These are phyloP conservation scores for Acrobasis consociella DNA, from an alignment of 2,888 invertebrate species.

Conservation along the genomic window DNA sequence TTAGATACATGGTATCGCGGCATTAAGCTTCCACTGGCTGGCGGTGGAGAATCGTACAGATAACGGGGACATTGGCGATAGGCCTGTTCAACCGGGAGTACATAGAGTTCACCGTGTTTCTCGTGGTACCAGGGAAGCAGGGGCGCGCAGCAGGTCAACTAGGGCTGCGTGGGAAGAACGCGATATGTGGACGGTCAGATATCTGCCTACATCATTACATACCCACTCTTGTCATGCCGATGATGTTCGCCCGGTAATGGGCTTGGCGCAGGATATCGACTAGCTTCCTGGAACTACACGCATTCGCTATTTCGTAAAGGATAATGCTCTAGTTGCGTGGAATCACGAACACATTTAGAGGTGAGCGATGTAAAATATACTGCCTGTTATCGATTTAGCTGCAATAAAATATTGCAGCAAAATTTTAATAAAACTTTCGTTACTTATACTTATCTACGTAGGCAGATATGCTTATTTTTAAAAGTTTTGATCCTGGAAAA, in stretches of 20 bases:
- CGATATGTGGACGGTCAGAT: conserved; percentile 25
- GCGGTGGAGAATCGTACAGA: conserved; percentile 39
- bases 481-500: no score
- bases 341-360: conserved; percentile 17
- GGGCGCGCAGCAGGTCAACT: conserved; percentile 50
- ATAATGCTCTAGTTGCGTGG: conserved; percentile 27
- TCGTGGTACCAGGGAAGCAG: conserved; percentile 41
- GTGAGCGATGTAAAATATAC: conserved; percentile 15
- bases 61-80: conserved; percentile 63
- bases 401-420: no score
- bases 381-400: neutral
- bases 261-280: conserved; percentile 37
- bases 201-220: conserved; percentile 32
- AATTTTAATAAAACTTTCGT: no score
- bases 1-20: conserved; percentile 14
- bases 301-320: conserved; percentile 38
- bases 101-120: conserved; percentile 50
- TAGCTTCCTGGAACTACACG: conserved; percentile 42
- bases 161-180: conserved; percentile 56
- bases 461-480: no score
- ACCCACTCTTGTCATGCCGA: conserved; percentile 37
- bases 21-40: conserved; percentile 40
- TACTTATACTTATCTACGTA: no score
- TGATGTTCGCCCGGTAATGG: conserved; percentile 36
- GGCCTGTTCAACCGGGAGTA: conserved; percentile 48